A percentile compares a stretch with the other conserved stretches of the same genome.
Conservation (phyloP, 2,888 invertebrate species). For the Phengaris alcon region DNA sequence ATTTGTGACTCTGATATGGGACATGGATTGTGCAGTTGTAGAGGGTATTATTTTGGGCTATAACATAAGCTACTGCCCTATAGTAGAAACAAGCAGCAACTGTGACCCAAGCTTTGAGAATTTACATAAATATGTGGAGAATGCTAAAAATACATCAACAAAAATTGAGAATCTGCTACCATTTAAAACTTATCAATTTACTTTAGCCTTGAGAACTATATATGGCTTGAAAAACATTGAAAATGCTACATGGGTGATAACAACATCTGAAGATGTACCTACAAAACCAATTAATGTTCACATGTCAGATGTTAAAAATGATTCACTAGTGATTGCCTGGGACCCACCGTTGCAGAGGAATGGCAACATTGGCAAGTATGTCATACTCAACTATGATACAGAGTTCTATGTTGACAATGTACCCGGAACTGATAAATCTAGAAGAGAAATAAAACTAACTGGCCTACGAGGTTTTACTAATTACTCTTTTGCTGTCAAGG, state of each 20-base stretch:
- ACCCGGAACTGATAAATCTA: slow-evolving; percentile 50
- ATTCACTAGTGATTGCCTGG: slow-evolving; percentile 83
- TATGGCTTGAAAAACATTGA: slow-evolving; percentile 63
- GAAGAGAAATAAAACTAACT: slow-evolving; percentile 51
- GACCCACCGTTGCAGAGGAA: slow-evolving; percentile 84
- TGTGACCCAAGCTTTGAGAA: slow-evolving; percentile 75
- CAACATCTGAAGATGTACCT: slow-evolving; percentile 84
- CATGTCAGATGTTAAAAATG: slow-evolving; percentile 80
- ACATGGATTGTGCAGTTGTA: slow-evolving; percentile 86
- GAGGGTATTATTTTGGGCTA: slow-evolving; percentile 85
- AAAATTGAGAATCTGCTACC: slow-evolving; percentile 83
- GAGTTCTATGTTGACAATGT: slow-evolving; percentile 49
- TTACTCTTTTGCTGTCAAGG: slow-evolving; percentile 84
- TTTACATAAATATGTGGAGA: slow-evolving; percentile 57
- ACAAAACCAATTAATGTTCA: slow-evolving; percentile 79
- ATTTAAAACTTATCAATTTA: slow-evolving; percentile 86
- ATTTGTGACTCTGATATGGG: slow-evolving; percentile 83
- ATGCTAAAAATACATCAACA: slow-evolving; percentile 74
- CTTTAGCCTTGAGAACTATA: slow-evolving; percentile 80
- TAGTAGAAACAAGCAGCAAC: slow-evolving; percentile 70
- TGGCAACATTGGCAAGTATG: slow-evolving; percentile 85
- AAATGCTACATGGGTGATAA: slow-evolving; percentile 80
- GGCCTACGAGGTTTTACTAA: slow-evolving; percentile 80
- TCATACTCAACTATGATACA: slow-evolving; percentile 72
- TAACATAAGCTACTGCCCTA: slow-evolving; percentile 86